phyloP scores from a whole-genome alignment of 2,797 vertebrate genomes.

The Tarsius wallacei region DNA sequence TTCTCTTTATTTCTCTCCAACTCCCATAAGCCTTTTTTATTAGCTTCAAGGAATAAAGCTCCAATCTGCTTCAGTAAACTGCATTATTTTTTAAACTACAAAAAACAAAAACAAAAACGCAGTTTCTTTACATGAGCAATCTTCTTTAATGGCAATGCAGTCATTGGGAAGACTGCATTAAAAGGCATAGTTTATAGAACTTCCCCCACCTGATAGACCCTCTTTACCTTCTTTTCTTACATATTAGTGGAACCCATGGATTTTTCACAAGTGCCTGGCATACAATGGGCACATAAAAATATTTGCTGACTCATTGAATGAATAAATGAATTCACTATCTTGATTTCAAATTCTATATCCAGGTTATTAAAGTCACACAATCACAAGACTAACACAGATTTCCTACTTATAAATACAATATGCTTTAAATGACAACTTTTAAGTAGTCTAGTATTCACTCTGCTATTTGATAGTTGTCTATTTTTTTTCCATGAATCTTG shows the following conservation, averaged over 20 bases:
- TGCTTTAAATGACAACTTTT: neutral
- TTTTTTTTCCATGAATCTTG: conserved; percentile 3
- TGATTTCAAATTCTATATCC: conserved; percentile 40
- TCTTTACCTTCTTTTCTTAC: conserved; percentile 11
- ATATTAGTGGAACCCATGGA: conserved; percentile 24
- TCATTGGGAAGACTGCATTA: conserved; percentile 51
- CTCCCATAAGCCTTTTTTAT: conserved; percentile 80
- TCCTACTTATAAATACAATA: conserved; percentile 25
- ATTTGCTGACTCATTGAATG: conserved; percentile 52
- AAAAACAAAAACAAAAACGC: neutral
- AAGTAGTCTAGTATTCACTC: neutral
- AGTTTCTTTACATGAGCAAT: conserved; percentile 62
- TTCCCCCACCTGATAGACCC: neutral
- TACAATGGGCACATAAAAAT: conserved; percentile 30
- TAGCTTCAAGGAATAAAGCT: conserved; percentile 82
- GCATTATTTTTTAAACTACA: conserved; percentile 78
- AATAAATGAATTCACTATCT: conserved; percentile 53
- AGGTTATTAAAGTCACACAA: neutral
- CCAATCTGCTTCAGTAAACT: conserved; percentile 77
- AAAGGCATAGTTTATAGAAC: conserved; percentile 48
- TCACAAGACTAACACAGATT: neutral
- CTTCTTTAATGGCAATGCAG: conserved; percentile 61
- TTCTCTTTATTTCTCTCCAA: conserved; percentile 81
- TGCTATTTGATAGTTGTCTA: conserved; percentile 12
- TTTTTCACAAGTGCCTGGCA: conserved; percentile 27